Conservation (phyloP, 2,113 vertebrate genomes). For the Forbesichthys agassizii region DNA sequence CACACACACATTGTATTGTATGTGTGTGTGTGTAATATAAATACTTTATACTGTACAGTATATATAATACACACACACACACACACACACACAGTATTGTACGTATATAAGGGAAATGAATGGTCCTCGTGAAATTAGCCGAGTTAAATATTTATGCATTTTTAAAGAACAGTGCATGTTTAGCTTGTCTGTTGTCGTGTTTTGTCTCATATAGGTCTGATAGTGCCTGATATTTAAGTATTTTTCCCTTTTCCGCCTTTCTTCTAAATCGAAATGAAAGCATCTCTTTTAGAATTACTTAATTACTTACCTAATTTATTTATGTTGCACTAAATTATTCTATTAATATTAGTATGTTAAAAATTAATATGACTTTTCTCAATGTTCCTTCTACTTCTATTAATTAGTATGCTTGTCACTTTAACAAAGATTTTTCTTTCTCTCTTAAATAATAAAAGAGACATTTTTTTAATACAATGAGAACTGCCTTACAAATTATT, state of each 20-base stretch:
- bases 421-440: constrained; percentile 83
- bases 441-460: constrained; percentile 81
- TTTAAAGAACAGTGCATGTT: constrained; percentile 69
- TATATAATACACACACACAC: too few species aligned
- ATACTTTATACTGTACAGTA: too few species aligned
- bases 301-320: constrained; percentile 83
- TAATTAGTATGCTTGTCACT: constrained; percentile 81
- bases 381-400: constrained; percentile 72
- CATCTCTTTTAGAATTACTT: constrained; percentile 75
- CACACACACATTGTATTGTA: too few species aligned
- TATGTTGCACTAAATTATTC: constrained; percentile 82
- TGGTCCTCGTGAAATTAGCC: constrained; percentile 68
- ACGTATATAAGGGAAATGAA: constrained; percentile 45
- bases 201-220: constrained; percentile 54
- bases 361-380: constrained; percentile 77
- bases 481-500: constrained; percentile 68
- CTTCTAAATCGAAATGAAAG: constrained; percentile 74
- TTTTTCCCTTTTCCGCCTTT: constrained; percentile 43
- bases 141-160: constrained; percentile 74
- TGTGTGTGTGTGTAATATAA: too few species aligned
- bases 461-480: constrained; percentile 80
- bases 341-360: constrained; percentile 82
- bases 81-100: too few species aligned
- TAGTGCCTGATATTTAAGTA: constrained; percentile 61
- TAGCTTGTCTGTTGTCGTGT: constrained; percentile 58